phyloP scores from a whole-genome alignment of 2,797 vertebrate genomes.

The Pseudochaenichthys georgianus region DNA sequence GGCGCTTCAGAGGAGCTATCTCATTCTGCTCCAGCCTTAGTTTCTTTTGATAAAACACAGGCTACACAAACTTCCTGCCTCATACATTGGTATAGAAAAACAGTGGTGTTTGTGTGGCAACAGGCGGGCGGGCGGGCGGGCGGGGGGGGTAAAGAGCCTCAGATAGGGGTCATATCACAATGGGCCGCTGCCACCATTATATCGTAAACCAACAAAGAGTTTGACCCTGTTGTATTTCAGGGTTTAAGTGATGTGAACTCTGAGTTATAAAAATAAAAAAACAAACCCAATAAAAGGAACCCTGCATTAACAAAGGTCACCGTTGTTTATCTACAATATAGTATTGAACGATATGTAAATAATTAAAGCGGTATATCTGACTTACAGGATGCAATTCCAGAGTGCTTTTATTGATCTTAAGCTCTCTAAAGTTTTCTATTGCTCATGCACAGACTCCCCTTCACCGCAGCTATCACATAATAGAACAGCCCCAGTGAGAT shows the following conservation, averaged over 20 bases:
- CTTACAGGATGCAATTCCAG: constrained; percentile 28
- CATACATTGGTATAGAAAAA: constrained; percentile 45
- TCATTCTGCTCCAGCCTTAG: constrained; percentile 25
- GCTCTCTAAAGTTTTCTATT: constrained; percentile 14
- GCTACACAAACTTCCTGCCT: constrained; percentile 53
- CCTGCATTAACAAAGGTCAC: constrained; percentile 10
- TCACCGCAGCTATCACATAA: constrained; percentile 7
- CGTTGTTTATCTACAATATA: constrained; percentile 14
- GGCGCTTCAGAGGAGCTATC: background rate
- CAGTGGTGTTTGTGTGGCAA: constrained; percentile 40
- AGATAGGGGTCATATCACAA: constrained; percentile 46
- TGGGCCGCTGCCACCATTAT: constrained; percentile 5
- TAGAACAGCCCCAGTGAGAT: too few relatives aligned
- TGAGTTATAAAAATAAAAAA: background rate
- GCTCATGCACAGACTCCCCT: constrained; percentile 13
- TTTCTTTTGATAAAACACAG: constrained; percentile 58
- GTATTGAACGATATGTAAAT: constrained; percentile 46
- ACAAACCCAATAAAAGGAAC: background rate
- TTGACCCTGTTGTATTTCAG: background rate
- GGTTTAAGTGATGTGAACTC: background rate
- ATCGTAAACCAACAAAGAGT: background rate
- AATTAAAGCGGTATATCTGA: constrained; percentile 34
- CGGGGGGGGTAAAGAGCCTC: constrained; percentile 1
- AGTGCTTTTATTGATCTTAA: constrained; percentile 49
- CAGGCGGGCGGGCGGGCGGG: too few relatives aligned